Evolutionary conservation across 2,113 vertebrate genomes (phyloP).

Genomic region (Amblyornis subalaris): DNA sequence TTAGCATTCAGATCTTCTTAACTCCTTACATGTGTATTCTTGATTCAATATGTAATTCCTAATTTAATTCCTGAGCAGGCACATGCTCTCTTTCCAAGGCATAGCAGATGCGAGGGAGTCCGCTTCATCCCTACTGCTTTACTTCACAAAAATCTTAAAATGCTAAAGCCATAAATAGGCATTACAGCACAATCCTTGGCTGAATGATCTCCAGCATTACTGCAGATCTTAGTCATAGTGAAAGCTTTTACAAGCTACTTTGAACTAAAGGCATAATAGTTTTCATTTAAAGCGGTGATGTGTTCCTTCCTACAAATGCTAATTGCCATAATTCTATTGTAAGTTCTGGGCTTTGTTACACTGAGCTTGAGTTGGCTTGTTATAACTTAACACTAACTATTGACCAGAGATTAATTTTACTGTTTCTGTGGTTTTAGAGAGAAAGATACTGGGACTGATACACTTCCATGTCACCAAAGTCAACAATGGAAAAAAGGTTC

Average conservation of each 20-base stretch:
- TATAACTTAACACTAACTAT: neutral
- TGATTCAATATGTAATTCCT: neutral
- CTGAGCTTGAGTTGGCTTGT: neutral
- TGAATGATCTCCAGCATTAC: neutral
- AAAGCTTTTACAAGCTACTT: slow-evolving; percentile 8
- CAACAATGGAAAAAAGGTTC: neutral
- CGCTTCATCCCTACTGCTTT: neutral
- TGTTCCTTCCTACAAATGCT: neutral
- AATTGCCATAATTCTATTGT: neutral
- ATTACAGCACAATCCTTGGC: neutral
- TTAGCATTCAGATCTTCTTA: neutral
- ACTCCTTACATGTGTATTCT: neutral
- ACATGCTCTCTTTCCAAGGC: neutral
- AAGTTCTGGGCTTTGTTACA: neutral
- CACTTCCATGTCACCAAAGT: neutral
- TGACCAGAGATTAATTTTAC: neutral
- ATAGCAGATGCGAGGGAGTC: neutral
- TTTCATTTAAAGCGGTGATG: neutral
- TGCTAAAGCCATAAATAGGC: neutral
- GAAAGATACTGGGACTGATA: neutral
- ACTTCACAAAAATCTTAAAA: neutral
- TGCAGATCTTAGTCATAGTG: neutral
- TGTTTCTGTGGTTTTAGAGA: neutral
- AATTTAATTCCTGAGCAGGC: neutral
- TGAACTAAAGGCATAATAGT: neutral